Conservation (phyloP, 2,888 invertebrate species). For the Pseudoips prasinana region DNA sequence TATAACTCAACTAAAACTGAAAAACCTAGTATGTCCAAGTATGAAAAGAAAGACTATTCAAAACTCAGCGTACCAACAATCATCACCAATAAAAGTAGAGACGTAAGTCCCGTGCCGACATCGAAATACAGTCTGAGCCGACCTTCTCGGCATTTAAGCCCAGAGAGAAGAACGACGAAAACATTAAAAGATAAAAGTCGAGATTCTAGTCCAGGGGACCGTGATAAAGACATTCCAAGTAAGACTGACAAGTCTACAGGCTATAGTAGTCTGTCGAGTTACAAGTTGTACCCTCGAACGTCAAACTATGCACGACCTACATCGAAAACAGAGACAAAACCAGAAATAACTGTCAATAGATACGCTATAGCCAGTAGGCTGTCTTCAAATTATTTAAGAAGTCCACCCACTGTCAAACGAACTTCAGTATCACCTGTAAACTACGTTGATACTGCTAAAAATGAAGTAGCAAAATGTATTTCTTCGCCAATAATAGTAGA, state of each 20-base stretch:
- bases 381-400: conserved; percentile 67
- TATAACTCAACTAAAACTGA: conserved; percentile 31
- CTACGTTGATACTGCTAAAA: conserved; percentile 44
- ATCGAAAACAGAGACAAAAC: conserved; percentile 53
- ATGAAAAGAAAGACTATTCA: conserved; percentile 77
- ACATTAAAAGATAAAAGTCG: conserved; percentile 69
- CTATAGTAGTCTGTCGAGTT: conserved; percentile 74
- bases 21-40: conserved; percentile 45
- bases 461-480: conserved; percentile 44
- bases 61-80: conserved; percentile 60
- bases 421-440: conserved; percentile 64
- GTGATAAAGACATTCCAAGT: conserved; percentile 80
- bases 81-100: conserved; percentile 70
- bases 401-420: conserved; percentile 63
- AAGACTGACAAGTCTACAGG: conserved; percentile 80
- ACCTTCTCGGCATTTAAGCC: conserved; percentile 74
- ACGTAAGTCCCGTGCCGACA: conserved; percentile 79
- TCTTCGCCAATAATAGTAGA: conserved; percentile 39
- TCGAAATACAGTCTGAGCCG: conserved; percentile 68
- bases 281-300: conserved; percentile 78
- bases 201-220: conserved; percentile 81
- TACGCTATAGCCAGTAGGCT: conserved; percentile 70
- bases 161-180: conserved; percentile 67
- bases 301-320: conserved; percentile 61
- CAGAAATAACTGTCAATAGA: conserved; percentile 51